These are phyloP conservation scores for Bombus huntii DNA, from an alignment of 1,140 invertebrate species.

Conservation along the genomic window DNA sequence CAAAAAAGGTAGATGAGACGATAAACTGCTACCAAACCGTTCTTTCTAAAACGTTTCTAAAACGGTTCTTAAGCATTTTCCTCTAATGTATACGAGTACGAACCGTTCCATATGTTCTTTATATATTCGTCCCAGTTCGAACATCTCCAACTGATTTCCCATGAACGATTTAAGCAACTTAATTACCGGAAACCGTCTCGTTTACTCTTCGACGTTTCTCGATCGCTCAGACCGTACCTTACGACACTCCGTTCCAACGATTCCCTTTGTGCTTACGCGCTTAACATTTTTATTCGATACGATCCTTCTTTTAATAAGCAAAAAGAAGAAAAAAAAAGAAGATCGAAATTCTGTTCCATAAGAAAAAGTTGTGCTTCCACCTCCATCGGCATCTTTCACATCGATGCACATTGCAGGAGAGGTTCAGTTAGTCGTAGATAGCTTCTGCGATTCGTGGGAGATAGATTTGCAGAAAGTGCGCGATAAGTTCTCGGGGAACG, in stretches of 20 bases:
- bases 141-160: not conserved
- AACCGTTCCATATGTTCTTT: not conserved
- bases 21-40: not conserved
- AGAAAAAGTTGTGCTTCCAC: not conserved
- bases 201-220: not conserved
- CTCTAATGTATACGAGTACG: not conserved
- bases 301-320: not conserved
- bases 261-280: no score
- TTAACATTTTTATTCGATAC: not conserved
- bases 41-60: not conserved
- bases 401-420: not conserved
- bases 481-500: constrained; percentile 1
- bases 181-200: constrained; percentile 38
- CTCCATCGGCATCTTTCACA: not conserved
- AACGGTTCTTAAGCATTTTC: not conserved
- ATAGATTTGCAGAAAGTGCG: constrained; percentile 48
- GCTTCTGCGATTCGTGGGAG: constrained; percentile 14
- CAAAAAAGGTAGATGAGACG: not conserved
- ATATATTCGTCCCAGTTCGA: not conserved
- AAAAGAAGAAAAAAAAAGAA: not conserved
- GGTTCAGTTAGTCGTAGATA: not conserved
- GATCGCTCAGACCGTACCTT: not conserved
- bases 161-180: constrained; percentile 47
- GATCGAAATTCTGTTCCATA: not conserved
- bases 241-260: not conserved